Conservation (phyloP, 92 coral and sea anemone genomes). For the Actinostola sp. region DNA sequence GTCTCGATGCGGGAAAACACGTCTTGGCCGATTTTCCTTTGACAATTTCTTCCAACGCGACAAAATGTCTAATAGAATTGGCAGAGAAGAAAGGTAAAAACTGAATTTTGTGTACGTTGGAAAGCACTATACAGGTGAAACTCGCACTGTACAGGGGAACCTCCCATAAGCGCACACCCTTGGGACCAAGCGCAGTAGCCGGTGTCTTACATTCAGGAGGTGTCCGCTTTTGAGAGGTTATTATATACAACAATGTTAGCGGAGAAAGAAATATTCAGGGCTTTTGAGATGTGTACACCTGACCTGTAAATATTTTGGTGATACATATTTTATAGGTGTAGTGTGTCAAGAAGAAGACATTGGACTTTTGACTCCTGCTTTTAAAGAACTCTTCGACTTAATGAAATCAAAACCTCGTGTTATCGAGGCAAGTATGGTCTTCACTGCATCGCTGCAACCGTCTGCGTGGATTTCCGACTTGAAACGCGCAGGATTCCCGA, state of each 20-base stretch:
- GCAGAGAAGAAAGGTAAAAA: conserved; percentile 78
- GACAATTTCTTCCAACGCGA: conserved; percentile 51
- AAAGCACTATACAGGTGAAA: too few species aligned
- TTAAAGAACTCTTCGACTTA: conserved; percentile 48
- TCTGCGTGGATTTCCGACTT: conserved; percentile 60
- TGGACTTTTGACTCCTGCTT: conserved; percentile 54
- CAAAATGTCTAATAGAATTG: conserved; percentile 51
- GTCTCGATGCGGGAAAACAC: conserved; percentile 74
- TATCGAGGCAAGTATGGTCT: conserved; percentile 50
- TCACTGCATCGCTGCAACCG: conserved; percentile 46
- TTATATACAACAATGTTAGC: too few species aligned
- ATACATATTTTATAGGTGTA: conserved; percentile 32
- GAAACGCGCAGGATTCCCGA: conserved; percentile 72
- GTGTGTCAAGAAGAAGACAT: conserved; percentile 75
- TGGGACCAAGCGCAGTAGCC: too few species aligned
- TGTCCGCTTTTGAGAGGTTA: too few species aligned
- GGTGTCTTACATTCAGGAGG: too few species aligned
- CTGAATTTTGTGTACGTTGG: not conserved
- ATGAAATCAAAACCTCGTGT: conserved; percentile 55
- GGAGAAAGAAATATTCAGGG: too few species aligned
- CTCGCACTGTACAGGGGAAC: too few species aligned
- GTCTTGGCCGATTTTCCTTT: conserved; percentile 80
- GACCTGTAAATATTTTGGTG: not conserved
- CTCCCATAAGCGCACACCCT: too few species aligned
- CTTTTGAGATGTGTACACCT: too few species aligned